Percentiles rank a stretch among this genome's conserved stretches.
Evolutionary conservation across 2,113 vertebrate genomes (phyloP).

Genomic region (Podarcis cretensis): DNA sequence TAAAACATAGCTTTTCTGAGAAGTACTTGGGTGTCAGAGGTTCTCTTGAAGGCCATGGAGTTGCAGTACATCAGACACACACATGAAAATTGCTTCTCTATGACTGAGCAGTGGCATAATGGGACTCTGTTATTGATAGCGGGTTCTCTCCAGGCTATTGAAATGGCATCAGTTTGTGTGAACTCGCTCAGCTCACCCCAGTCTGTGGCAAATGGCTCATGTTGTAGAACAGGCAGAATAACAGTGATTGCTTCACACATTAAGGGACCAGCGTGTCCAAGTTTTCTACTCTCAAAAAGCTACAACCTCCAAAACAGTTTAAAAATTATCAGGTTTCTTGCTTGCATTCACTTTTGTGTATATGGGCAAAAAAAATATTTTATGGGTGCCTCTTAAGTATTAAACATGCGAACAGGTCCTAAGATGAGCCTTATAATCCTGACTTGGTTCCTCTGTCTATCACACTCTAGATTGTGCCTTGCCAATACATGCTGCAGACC

Average conservation of each 20-base stretch:
- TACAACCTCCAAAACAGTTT: not conserved
- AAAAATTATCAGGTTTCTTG: not conserved
- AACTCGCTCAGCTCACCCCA: not conserved
- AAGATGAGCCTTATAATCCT: not conserved
- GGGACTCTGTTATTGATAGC: not conserved
- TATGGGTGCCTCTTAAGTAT: not conserved
- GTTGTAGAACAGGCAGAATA: not conserved
- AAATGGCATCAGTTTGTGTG: not conserved
- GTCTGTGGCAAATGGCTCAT: too few relatives aligned
- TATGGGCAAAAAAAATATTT: not conserved
- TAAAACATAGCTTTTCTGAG: not conserved
- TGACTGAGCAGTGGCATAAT: not conserved
- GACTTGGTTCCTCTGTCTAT: slow-evolving; percentile 13
- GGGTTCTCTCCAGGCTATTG: not conserved
- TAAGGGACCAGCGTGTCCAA: too few relatives aligned
- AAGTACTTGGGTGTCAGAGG: not conserved
- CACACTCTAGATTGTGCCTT: slow-evolving; percentile 88
- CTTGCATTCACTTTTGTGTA: not conserved
- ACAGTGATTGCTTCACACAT: not conserved
- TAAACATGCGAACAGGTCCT: not conserved
- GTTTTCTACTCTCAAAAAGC: too few relatives aligned
- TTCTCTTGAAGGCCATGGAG: not conserved
- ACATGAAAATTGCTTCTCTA: not conserved
- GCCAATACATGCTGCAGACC: slow-evolving; percentile 96
- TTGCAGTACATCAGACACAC: not conserved